Percentiles rank a stretch among this genome's conserved stretches.
phyloP scores from a whole-genome alignment of 2,797 vertebrate species.

The Bovichtus variegatus region DNA sequence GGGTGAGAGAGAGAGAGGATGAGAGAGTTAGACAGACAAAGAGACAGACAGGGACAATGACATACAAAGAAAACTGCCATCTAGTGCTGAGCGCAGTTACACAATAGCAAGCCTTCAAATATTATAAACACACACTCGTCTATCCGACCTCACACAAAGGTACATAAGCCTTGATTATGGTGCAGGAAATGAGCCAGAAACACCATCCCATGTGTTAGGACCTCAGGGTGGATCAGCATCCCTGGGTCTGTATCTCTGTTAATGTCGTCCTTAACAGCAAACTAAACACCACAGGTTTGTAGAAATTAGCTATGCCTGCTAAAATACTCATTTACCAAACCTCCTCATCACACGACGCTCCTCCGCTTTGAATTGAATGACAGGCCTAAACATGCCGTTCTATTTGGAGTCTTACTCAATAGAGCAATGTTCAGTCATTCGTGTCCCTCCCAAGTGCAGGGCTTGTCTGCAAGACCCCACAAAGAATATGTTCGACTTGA shows the following conservation, averaged over 20 bases:
- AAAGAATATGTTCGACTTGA: conserved; percentile 71
- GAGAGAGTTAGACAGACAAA: conserved; percentile 47
- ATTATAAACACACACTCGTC: conserved; percentile 40
- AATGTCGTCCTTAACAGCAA: conserved; percentile 84
- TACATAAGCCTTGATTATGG: conserved; percentile 85
- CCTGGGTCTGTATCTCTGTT: conserved; percentile 75
- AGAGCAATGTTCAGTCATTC: conserved; percentile 80
- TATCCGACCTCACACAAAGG: conserved; percentile 69
- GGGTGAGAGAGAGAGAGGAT: conserved; percentile 65
- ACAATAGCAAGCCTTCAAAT: conserved; percentile 34
- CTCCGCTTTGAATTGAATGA: conserved; percentile 79
- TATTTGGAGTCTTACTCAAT: conserved; percentile 76
- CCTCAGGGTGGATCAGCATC: conserved; percentile 80
- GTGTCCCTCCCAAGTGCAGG: conserved; percentile 72
- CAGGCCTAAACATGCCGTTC: conserved; percentile 77
- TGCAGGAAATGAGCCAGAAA: conserved; percentile 86
- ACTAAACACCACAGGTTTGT: conserved; percentile 78
- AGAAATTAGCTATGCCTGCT: conserved; percentile 77
- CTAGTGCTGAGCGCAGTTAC: conserved; percentile 40
- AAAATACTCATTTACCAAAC: conserved; percentile 71
- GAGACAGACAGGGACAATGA: conserved; percentile 28
- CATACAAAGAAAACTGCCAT: conserved; percentile 45
- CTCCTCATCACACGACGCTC: conserved; percentile 62
- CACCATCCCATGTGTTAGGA: conserved; percentile 82
- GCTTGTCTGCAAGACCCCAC: conserved; percentile 71